Base-by-base conservation (phyloP, 2,113 vertebrate species). In the Peromyscus leucopus region DNA sequence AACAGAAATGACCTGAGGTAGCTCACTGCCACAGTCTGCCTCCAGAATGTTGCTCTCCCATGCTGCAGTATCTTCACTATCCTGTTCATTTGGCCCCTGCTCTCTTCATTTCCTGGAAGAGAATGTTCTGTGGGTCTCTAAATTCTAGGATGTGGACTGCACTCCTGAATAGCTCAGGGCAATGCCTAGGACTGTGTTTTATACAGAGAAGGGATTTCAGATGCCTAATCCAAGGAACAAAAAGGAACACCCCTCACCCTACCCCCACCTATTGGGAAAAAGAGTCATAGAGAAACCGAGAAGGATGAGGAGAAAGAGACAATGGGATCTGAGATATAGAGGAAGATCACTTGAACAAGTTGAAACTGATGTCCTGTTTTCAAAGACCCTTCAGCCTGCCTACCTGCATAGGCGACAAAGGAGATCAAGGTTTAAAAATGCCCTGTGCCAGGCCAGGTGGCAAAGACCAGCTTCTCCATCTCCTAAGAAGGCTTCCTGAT, bases 391-490 rank as follows among this genome's bases (percentile, higher is more conserved):
- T 88, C 15, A 46, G 24, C 9, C n/a, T 78, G 5, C 94, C 17
- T 96, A 96, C 93, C 93, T 94, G 51, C 79, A 51, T 46, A 24
- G 7, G 12, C 55, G 42, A 21, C 42, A 75, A 51, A 65, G 42
- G 24, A 95, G 89, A 63, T 17, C 24, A 48, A 72, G 19, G 67
- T 76, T 74, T 55, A 55, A 63, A 79, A 5, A 39, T 46, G 36
- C 6, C 15, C 46, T 1, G 33, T 8, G 28, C 3, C 8, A 9
- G 93, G 9, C 48, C 13, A 80, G 55, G 26, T 48, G 24, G 33
- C 71, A 67, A 21, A 39, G 72, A 48, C 21, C 51, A 85, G 74
- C 28, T 55, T 96, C 61, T 75, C n/a, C 72, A 10, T 59, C 51
- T 91, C 57, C 67, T 46, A 84, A 59, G 8, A 55, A 74, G 28